A percentile compares a stretch with the other conserved stretches of the same genome.
Conservation (phyloP, 2,888 invertebrate species). For the Ophion costatus region DNA sequence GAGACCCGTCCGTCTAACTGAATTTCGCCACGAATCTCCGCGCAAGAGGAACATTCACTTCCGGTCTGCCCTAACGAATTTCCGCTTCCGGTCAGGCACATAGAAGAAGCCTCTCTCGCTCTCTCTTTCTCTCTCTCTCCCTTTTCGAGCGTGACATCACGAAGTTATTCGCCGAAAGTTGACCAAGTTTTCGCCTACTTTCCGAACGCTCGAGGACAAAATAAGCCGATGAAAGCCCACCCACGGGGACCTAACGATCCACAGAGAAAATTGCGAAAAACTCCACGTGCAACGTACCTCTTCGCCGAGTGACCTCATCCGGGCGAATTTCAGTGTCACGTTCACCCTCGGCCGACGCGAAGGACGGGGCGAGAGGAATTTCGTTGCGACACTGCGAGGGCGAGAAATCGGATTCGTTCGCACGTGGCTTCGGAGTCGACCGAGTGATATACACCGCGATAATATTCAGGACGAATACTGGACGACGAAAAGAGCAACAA, state of each 20-base stretch:
- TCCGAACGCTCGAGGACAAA: neutral
- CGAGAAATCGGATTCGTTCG: neutral
- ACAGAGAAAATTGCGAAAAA: neutral
- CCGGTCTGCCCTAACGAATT: too few species aligned
- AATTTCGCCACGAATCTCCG: too few species aligned
- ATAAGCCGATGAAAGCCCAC: neutral
- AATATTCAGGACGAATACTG: neutral
- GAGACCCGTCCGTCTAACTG: too few species aligned
- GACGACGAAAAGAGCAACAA: neutral
- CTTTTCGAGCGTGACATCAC: too few species aligned
- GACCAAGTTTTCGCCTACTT: slow-evolving; percentile 4
- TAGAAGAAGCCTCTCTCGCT: too few species aligned
- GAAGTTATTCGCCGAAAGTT: neutral
- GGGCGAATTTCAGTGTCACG: neutral
- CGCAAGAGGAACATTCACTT: too few species aligned
- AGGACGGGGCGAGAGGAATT: neutral
- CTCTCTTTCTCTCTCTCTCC: too few species aligned
- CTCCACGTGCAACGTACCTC: neutral
- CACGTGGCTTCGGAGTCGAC: neutral
- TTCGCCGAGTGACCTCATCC: neutral
- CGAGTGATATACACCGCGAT: neutral
- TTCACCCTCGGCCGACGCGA: neutral
- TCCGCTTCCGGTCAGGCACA: too few species aligned
- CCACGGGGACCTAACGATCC: neutral
- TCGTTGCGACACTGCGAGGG: neutral